Evolutionary conservation across 2,797 vertebrate species (phyloP).

Genomic region (Echeneis naucrates): DNA sequence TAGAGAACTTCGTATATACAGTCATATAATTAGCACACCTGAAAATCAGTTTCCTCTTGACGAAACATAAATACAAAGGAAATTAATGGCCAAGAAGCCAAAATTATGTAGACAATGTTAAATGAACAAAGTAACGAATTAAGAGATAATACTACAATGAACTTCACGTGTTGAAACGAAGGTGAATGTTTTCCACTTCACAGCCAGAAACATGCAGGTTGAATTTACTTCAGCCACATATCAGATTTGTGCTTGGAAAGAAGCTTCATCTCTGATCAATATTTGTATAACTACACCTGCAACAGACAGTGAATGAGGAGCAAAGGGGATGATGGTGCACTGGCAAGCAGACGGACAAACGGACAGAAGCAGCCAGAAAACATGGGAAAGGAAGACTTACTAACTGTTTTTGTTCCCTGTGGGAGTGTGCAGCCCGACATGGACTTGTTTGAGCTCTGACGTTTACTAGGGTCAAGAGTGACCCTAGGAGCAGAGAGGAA

Average conservation of each 20-base stretch:
- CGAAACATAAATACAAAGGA: background rate
- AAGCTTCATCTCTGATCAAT: constrained; percentile 34
- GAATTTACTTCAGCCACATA: background rate
- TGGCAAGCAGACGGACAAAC: constrained; percentile 55
- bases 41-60: background rate
- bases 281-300: constrained; percentile 40
- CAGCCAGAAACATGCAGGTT: background rate
- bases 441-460: constrained; percentile 96
- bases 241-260: constrained; percentile 21
- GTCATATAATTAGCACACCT: too few species aligned
- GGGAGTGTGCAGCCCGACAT: constrained; percentile 94
- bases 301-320: constrained; percentile 56
- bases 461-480: constrained; percentile 98
- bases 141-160: background rate
- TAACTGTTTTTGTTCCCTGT: constrained; percentile 97
- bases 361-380: constrained; percentile 79
- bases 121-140: background rate
- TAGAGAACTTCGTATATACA: background rate
- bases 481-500: constrained; percentile 88
- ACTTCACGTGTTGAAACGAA: background rate
- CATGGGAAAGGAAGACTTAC: constrained; percentile 91
- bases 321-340: constrained; percentile 45
- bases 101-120: background rate
- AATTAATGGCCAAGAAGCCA: background rate
- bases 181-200: background rate